phyloP scores from a whole-genome alignment of 2,797 vertebrate genomes.

The Mastacembelus armatus region DNA sequence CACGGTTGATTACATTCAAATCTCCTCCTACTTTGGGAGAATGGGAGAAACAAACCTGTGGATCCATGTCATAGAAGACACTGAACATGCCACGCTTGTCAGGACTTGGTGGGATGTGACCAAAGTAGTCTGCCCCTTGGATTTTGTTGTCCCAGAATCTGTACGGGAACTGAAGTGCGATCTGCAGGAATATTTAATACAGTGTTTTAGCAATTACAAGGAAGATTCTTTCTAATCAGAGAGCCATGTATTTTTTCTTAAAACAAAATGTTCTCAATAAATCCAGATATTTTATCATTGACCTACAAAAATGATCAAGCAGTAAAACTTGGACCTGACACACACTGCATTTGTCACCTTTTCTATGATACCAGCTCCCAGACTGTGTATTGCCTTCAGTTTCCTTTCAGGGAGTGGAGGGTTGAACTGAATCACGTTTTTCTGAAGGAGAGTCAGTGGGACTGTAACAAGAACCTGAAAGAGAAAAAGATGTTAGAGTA shows the following conservation, averaged over 20 bases:
- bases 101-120: slow-evolving; percentile 89
- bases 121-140: slow-evolving; percentile 97
- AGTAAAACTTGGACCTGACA: no score
- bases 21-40: neutral
- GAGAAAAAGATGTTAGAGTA: neutral
- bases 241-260: neutral
- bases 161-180: slow-evolving; percentile 94
- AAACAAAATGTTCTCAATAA: neutral
- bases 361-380: slow-evolving; percentile 95
- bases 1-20: neutral
- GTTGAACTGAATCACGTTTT: slow-evolving; percentile 89
- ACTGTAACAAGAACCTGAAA: slow-evolving; percentile 92
- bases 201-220: neutral
- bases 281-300: no score
- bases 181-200: slow-evolving; percentile 74
- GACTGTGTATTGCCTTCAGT: slow-evolving; percentile 95
- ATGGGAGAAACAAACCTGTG: slow-evolving; percentile 83
- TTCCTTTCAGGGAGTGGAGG: slow-evolving; percentile 93
- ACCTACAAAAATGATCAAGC: no score
- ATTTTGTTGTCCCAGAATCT: slow-evolving; percentile 97
- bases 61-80: slow-evolving; percentile 97
- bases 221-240: neutral
- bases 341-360: slow-evolving; percentile 87
- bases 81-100: slow-evolving; percentile 94
- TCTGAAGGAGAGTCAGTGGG: slow-evolving; percentile 94